Conservation (phyloP, 2,888 invertebrate genomes). For the Operophtera brumata region DNA sequence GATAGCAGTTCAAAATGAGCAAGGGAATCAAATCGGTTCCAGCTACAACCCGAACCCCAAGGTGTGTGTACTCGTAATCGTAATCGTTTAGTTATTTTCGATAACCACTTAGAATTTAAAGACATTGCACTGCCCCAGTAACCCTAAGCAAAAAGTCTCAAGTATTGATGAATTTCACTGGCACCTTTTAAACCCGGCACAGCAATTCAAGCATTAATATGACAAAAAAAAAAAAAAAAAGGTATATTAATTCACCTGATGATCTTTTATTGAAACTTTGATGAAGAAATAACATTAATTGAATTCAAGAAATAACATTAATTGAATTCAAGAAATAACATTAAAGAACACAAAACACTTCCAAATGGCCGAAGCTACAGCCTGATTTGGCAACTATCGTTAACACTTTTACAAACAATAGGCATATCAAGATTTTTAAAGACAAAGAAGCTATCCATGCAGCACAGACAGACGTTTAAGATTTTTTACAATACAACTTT, state of each 20-base stretch:
- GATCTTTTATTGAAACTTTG: too few relatives aligned
- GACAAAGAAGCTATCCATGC: conserved; percentile 62
- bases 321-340: background rate
- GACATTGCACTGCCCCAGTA: too few relatives aligned
- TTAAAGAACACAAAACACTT: conserved; percentile 10
- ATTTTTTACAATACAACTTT: conserved; percentile 54
- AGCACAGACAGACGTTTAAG: conserved; percentile 44
- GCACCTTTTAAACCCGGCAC: too few relatives aligned
- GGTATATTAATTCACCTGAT: too few relatives aligned
- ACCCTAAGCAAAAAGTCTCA: too few relatives aligned
- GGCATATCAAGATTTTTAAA: conserved; percentile 34
- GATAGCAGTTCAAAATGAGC: conserved; percentile 21
- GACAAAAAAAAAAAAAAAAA: too few relatives aligned
- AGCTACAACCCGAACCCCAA: too few relatives aligned
- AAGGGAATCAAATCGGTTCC: background rate
- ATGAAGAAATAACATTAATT: conserved; percentile 7
- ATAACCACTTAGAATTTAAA: too few relatives aligned
- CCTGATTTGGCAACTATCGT: conserved; percentile 25
- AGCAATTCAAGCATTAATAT: too few relatives aligned
- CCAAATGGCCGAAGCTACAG: conserved; percentile 20
- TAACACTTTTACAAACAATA: conserved; percentile 37
- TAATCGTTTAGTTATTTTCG: too few relatives aligned
- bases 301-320: conserved; percentile 2
- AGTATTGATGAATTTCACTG: too few relatives aligned
- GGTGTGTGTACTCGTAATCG: too few relatives aligned